Conservation (phyloP, 53 echinoderm and acorn worm genomes). For the Zoroaster sp. region DNA sequence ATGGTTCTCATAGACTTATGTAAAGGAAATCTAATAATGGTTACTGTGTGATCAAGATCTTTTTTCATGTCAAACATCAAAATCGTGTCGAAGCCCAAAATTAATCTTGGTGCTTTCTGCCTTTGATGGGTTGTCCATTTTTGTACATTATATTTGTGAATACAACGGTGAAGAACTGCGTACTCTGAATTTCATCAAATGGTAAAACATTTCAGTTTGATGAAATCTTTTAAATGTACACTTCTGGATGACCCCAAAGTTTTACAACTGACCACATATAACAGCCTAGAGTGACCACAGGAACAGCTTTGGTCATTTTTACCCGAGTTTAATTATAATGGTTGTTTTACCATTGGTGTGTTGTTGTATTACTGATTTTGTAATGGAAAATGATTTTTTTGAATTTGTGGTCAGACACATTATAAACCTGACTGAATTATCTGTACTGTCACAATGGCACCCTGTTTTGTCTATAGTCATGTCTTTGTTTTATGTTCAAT, state of each 20-base stretch:
- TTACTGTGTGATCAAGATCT: neutral
- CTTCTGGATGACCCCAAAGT: neutral
- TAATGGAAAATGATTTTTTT: neutral
- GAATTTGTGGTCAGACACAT: neutral
- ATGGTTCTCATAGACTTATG: neutral
- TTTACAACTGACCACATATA: neutral
- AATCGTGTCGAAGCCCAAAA: neutral
- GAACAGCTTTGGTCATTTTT: neutral
- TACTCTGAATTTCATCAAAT: neutral
- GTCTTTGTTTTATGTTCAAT: no score
- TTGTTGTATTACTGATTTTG: neutral
- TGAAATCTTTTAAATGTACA: neutral
- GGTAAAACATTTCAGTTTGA: neutral
- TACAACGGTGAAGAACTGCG: neutral
- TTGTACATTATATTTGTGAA: neutral
- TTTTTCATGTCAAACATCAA: neutral
- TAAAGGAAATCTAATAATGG: neutral
- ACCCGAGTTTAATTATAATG: neutral
- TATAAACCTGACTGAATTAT: no score
- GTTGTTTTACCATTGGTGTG: neutral
- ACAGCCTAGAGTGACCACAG: neutral
- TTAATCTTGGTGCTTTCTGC: neutral
- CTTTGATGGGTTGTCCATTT: neutral
- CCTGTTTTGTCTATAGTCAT: no score
- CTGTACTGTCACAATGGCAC: no score